phyloP scores from a whole-genome alignment of 2,797 vertebrate genomes.

The Alouatta caraya region DNA sequence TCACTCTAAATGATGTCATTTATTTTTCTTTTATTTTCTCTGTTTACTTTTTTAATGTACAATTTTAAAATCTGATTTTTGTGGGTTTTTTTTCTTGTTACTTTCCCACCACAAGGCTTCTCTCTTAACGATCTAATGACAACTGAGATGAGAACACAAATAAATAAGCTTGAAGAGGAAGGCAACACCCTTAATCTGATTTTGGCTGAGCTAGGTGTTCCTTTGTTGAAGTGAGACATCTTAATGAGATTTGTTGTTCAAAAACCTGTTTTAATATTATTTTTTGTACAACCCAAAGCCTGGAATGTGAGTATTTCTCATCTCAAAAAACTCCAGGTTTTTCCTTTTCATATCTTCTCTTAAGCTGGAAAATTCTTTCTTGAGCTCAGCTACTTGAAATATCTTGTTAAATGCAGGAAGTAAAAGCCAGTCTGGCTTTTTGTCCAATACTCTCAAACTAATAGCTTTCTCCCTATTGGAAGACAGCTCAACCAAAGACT shows the following conservation, averaged over 20 bases:
- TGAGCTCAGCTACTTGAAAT: not conserved
- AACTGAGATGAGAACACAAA: not conserved
- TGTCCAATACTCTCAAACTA: not conserved
- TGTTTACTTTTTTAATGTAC: not conserved
- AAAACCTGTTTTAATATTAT: not conserved
- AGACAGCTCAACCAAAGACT: not conserved
- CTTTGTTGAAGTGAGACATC: not conserved
- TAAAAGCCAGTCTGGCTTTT: not conserved
- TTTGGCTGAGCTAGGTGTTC: not conserved
- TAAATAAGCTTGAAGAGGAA: not conserved
- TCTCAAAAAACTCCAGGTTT: not conserved
- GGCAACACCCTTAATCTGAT: not conserved
- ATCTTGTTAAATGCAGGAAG: not conserved
- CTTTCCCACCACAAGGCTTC: not conserved
- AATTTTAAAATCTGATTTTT: not conserved
- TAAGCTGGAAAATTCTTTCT: not conserved
- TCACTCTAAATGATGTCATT: not conserved
- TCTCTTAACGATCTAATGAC: not conserved
- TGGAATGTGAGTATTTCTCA: not conserved
- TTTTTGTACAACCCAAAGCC: not conserved
- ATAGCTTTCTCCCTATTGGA: not conserved
- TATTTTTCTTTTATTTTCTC: not conserved
- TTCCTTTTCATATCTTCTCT: not conserved
- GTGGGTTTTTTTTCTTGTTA: not conserved
- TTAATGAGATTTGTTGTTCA: not conserved